Evolutionary conservation across 2,113 vertebrate genomes (phyloP), one percentile per base, ranked within the genome.

Genomic region (Myotis davidii): DNA sequence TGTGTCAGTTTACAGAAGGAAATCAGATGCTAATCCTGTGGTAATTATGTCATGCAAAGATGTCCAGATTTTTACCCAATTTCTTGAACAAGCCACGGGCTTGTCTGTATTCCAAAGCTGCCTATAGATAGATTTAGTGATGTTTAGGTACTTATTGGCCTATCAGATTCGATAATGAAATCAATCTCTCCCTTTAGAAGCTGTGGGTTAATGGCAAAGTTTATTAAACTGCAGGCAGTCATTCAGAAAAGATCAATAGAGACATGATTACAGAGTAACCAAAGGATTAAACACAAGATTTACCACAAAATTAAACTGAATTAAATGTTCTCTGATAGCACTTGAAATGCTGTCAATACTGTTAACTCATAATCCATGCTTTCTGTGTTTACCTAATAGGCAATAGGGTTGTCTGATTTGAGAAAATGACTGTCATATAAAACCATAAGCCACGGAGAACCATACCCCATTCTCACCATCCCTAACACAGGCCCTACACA

Each of bases 271-370:
- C 96, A 97, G 97, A 97, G 98, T 97, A 98, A 98, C 98, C 96
- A 98, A 98, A 98, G 98, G 97, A 98, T 98, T 98, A 98, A 98
- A 98, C 96, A 97, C 91, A 92, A 98, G 98, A 98, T 98, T 98
- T 98, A 98, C 98, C 98, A 98, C 98, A 98, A 98, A 98, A 98
- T 98, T 98, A 98, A 98, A 98, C 97, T 98, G 98, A 98, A 98
- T 98, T 98, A 98, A 98, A 98, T 97, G 98, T 97, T 98, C 98
- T 96, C 98, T 97, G 98, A 98, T 98, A 98, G 97, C 96, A 97
- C 98, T 98, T 98, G 97, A 98, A 98, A 97, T 97, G 94, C 97
- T 98, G 98, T 98, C 98, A 37, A 99, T 98, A 98, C 94, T 92
- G 97, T 97, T 98, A 98, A 98, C 97, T 98, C 97, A 98, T 97